Conservation (phyloP, 1,140 invertebrate genomes). For the Bombyx mori region ASM3026992v2 NC_085119.1:9201001-9201500, state of each 20-base stretch:
- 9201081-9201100: conserved; percentile 20
- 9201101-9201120: conserved; percentile 40
- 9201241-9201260: conserved; percentile 21
- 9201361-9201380: no score
- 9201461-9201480: no score
- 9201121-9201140: conserved; percentile 35
- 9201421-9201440: no score
- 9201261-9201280: conserved; percentile 37
- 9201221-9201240: conserved; percentile 31
- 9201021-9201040: background rate
- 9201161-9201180: conserved; percentile 54
- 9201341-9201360: no score
- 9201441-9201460: no score
- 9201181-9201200: conserved; percentile 32
- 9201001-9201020: no score
- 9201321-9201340: no score
- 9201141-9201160: conserved; percentile 35
- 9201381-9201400: no score
- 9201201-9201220: conserved; percentile 26
- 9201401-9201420: no score
- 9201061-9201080: no score
- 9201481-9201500: no score
- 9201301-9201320: background rate
- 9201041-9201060: no score
- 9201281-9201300: conserved; percentile 47